Conservation (phyloP, 2,113 vertebrate genomes). For the Macquaria australasica region DNA sequence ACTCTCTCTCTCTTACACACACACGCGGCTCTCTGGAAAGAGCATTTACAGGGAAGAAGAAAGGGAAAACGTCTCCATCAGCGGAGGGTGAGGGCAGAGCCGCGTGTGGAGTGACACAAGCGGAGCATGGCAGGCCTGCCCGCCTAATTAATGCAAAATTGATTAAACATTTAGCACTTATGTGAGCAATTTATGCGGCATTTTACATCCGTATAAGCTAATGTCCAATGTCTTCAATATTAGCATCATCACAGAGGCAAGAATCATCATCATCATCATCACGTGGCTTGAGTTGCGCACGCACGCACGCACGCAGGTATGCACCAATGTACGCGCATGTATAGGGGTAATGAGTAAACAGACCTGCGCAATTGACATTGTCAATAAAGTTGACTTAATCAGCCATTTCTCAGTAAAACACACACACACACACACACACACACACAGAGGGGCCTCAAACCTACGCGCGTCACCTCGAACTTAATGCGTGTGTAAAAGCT, state of each 20-base stretch:
- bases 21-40: background rate
- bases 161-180: slow-evolving; percentile 52
- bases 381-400: slow-evolving; percentile 30
- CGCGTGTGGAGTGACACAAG: slow-evolving; percentile 21
- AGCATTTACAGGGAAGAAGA: slow-evolving; percentile 21
- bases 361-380: slow-evolving; percentile 21
- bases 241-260: background rate
- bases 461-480: slow-evolving; percentile 25
- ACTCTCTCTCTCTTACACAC: too few species aligned
- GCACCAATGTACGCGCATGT: background rate
- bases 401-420: background rate
- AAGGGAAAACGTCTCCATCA: slow-evolving; percentile 43
- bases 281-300: background rate
- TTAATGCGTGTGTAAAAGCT: slow-evolving; percentile 31
- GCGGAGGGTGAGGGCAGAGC: slow-evolving; percentile 19
- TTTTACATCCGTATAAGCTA: slow-evolving; percentile 15
- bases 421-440: background rate
- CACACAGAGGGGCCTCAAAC: background rate
- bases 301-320: background rate
- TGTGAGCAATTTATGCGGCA: slow-evolving; percentile 31
- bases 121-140: slow-evolving; percentile 11
- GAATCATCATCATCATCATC: background rate
- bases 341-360: slow-evolving; percentile 17
- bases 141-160: slow-evolving; percentile 48
- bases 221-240: slow-evolving; percentile 12